Evolutionary conservation across 2,113 vertebrate species (phyloP).

Genomic region (Tupaia tana): DNA sequence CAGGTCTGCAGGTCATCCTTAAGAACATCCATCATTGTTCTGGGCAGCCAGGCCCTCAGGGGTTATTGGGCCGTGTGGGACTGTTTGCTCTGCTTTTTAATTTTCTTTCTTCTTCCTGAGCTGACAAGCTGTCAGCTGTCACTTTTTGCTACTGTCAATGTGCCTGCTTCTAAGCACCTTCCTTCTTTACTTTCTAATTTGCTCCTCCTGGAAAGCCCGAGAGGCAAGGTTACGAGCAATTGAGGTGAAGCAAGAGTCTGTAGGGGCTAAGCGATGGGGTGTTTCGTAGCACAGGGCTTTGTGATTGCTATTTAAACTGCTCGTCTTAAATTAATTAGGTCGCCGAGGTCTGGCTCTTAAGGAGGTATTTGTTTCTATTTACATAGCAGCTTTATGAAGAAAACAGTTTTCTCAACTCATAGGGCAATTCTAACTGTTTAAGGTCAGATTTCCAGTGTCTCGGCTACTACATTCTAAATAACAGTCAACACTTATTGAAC

Average conservation of each 20-base stretch:
- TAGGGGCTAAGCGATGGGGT: rapidly evolving
- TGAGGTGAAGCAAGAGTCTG: background rate
- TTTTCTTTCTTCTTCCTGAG: slow-evolving; percentile 47
- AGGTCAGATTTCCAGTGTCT: background rate
- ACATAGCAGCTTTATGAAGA: background rate
- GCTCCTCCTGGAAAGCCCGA: slow-evolving; percentile 7
- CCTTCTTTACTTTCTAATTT: slow-evolving; percentile 19
- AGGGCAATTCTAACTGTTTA: background rate
- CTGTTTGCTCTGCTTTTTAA: slow-evolving; percentile 33
- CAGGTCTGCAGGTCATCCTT: background rate
- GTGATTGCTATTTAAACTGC: background rate
- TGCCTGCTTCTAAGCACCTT: background rate
- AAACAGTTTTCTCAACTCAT: background rate
- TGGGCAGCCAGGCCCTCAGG: background rate
- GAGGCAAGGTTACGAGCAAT: background rate
- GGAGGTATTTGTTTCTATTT: background rate
- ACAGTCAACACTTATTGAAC: background rate
- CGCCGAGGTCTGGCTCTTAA: background rate
- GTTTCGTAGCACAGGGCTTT: background rate
- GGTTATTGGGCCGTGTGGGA: background rate
- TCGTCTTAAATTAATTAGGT: background rate
- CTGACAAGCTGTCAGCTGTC: slow-evolving; percentile 58
- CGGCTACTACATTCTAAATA: background rate
- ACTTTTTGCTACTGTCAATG: slow-evolving; percentile 2
- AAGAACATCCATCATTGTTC: slow-evolving; percentile 3